Evolutionary conservation across 2,888 invertebrate genomes (phyloP).

Genomic region (Gymnosoma rotundatum): DNA sequence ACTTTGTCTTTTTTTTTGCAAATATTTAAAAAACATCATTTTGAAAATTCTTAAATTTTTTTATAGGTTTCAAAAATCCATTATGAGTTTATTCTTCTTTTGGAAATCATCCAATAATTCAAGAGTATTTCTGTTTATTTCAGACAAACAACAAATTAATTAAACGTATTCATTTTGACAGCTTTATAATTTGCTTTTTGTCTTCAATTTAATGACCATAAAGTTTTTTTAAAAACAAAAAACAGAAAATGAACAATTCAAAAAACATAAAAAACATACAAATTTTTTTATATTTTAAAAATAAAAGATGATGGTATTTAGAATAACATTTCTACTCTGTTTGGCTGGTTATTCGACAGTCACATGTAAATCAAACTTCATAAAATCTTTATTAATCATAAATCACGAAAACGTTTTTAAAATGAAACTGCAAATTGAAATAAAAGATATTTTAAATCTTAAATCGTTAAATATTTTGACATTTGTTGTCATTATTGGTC

Average conservation of each 20-base stretch:
- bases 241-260: neutral
- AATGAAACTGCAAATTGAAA: slow-evolving; percentile 27
- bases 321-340: neutral
- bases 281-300: neutral
- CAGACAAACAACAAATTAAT: slow-evolving; percentile 54
- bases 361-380: slow-evolving; percentile 63
- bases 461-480: slow-evolving; percentile 70
- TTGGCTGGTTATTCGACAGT: neutral
- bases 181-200: slow-evolving; percentile 33
- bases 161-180: slow-evolving; percentile 46
- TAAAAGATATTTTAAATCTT: slow-evolving; percentile 40
- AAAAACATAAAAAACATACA: neutral
- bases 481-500: slow-evolving; percentile 70
- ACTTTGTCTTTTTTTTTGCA: no score
- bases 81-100: neutral
- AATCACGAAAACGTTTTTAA: slow-evolving; percentile 50
- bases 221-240: slow-evolving; percentile 10
- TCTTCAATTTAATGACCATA: slow-evolving; percentile 29
- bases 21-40: neutral
- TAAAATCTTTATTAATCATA: slow-evolving; percentile 70
- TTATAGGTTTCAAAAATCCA: neutral
- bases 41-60: neutral
- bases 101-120: slow-evolving; percentile 18
- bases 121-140: neutral
- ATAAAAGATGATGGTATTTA: slow-evolving; percentile 1